phyloP scores from a whole-genome alignment of 2,113 vertebrate genomes.

The Gambusia affinis region DNA sequence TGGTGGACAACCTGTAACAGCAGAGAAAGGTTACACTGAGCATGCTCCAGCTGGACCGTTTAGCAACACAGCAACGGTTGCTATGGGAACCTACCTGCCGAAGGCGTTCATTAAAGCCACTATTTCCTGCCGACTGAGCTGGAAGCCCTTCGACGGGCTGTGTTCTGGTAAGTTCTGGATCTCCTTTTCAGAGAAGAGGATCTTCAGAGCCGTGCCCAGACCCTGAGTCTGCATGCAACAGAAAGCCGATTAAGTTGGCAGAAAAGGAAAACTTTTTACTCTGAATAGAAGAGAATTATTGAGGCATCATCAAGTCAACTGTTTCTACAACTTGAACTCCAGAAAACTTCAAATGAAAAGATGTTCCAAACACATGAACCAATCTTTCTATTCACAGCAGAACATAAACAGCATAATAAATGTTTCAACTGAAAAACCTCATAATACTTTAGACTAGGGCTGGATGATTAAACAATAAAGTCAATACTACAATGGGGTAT shows the following conservation, averaged over 20 bases:
- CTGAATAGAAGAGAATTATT: too few relatives aligned
- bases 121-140: constrained; percentile 94
- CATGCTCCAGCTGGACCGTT: too few relatives aligned
- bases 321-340: too few relatives aligned
- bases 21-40: background rate
- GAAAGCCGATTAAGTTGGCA: background rate
- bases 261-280: background rate
- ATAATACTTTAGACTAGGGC: too few relatives aligned
- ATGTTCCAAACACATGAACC: too few relatives aligned
- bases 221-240: constrained; percentile 87
- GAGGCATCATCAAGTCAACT: too few relatives aligned
- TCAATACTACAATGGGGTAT: too few relatives aligned
- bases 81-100: constrained; percentile 80
- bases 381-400: too few relatives aligned
- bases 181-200: constrained; percentile 96
- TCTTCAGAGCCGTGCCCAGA: constrained; percentile 94
- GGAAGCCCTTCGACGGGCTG: constrained; percentile 92
- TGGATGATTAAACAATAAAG: too few relatives aligned
- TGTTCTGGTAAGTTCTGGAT: constrained; percentile 93
- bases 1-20: constrained; percentile 88
- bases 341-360: too few relatives aligned
- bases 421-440: too few relatives aligned
- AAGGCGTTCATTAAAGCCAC: constrained; percentile 94
- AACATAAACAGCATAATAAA: too few relatives aligned
- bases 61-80: background rate